A percentile compares a stretch with the other conserved stretches of the same genome.
Evolutionary conservation across 2,113 vertebrate genomes (phyloP).

Genomic region (Sprattus sprattus): DNA sequence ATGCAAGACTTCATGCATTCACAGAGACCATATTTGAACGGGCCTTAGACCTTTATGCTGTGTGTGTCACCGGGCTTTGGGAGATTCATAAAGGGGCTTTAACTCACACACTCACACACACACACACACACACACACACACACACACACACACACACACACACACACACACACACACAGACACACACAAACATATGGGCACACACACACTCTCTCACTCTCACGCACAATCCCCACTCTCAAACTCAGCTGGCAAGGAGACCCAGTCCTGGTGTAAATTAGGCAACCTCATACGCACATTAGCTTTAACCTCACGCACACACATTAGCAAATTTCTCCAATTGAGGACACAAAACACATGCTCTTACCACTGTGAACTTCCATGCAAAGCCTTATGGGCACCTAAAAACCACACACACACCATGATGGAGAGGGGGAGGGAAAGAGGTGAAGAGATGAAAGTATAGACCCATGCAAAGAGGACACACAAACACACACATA

Average conservation of each 20-base stretch:
- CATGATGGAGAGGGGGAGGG: neutral
- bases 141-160: neutral
- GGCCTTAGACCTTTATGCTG: neutral
- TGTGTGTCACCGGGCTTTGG: neutral
- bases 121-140: neutral
- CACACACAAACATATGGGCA: neutral
- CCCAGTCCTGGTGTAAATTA: neutral
- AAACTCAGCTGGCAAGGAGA: neutral
- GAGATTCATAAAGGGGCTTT: neutral
- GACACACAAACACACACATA: neutral
- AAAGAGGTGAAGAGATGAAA: neutral
- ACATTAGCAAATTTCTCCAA: neutral
- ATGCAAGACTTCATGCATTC: conserved; percentile 13
- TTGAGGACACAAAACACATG: neutral
- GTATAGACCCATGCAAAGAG: neutral
- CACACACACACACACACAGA: neutral
- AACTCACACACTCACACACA: neutral
- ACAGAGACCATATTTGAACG: neutral
- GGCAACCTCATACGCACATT: neutral
- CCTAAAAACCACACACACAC: neutral
- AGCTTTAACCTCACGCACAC: neutral
- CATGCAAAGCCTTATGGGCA: neutral
- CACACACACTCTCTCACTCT: neutral
- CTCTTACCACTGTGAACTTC: neutral
- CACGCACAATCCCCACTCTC: neutral